Evolutionary conservation across 2,888 invertebrate genomes (phyloP).

Genomic region (Trissoscelio sp.): DNA sequence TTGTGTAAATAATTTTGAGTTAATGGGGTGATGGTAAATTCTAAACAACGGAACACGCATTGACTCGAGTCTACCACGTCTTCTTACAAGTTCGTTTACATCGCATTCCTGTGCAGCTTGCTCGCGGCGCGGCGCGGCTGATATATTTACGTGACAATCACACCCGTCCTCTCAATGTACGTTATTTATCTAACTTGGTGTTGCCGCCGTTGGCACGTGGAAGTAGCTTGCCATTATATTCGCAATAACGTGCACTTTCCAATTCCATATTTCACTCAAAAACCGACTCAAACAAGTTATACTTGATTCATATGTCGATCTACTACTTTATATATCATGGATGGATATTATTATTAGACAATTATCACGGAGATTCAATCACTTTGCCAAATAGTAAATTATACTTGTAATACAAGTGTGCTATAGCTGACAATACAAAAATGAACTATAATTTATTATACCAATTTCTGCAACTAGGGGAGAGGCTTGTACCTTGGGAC

Average conservation of each 20-base stretch:
- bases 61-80: slow-evolving; percentile 35
- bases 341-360: slow-evolving; percentile 28
- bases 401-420: no score
- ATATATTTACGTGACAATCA: slow-evolving; percentile 65
- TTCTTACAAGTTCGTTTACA: slow-evolving; percentile 63
- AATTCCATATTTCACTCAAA: slow-evolving; percentile 59
- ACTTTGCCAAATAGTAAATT: no score
- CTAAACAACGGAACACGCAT: slow-evolving; percentile 40
- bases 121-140: slow-evolving; percentile 35
- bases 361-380: slow-evolving; percentile 23
- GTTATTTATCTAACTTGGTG: slow-evolving; percentile 65
- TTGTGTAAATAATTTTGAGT: no score
- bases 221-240: slow-evolving; percentile 45
- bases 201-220: slow-evolving; percentile 59
- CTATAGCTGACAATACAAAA: no score
- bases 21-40: slow-evolving; percentile 46
- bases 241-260: slow-evolving; percentile 59
- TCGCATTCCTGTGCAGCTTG: slow-evolving; percentile 46
- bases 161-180: slow-evolving; percentile 44
- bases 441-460: no score
- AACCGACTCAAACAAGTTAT: slow-evolving; percentile 25
- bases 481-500: no score
- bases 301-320: slow-evolving; percentile 37
- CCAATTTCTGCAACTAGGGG: no score
- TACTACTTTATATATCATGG: not conserved